Evolutionary conservation across 2,888 invertebrate genomes (phyloP).

Genomic region (Galerucella nymphaeae): DNA sequence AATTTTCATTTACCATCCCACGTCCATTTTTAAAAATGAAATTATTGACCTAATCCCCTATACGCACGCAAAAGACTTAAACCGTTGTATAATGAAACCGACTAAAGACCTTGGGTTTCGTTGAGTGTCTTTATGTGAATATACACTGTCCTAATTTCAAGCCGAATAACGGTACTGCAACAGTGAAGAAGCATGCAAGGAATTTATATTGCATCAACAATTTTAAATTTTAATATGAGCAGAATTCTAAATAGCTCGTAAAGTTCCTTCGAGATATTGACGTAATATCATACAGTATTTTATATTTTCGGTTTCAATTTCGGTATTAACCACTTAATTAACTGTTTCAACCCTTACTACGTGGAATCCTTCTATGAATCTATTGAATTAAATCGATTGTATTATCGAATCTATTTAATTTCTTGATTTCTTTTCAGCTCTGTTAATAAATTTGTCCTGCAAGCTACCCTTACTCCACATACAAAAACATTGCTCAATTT

Average conservation of each 20-base stretch:
- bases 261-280: background rate
- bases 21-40: background rate
- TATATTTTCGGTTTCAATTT: background rate
- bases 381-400: too few relatives aligned
- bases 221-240: slow-evolving; percentile 25
- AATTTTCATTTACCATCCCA: too few relatives aligned
- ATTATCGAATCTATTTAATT: too few relatives aligned
- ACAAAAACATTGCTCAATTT: too few relatives aligned
- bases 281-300: background rate
- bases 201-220: slow-evolving; percentile 37
- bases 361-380: too few relatives aligned
- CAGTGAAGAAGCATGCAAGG: slow-evolving; percentile 38
- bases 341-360: too few relatives aligned
- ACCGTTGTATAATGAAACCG: slow-evolving; percentile 1
- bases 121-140: slow-evolving; percentile 21
- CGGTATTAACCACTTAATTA: background rate
- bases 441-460: too few relatives aligned
- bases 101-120: slow-evolving; percentile 15
- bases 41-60: background rate
- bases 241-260: background rate
- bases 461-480: too few relatives aligned
- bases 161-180: slow-evolving; percentile 44
- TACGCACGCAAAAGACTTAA: background rate
- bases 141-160: slow-evolving; percentile 44
- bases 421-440: too few relatives aligned